Evolutionary conservation across 1,140 invertebrate species (phyloP).

Genomic region (Nephotettix cincticeps): DNA sequence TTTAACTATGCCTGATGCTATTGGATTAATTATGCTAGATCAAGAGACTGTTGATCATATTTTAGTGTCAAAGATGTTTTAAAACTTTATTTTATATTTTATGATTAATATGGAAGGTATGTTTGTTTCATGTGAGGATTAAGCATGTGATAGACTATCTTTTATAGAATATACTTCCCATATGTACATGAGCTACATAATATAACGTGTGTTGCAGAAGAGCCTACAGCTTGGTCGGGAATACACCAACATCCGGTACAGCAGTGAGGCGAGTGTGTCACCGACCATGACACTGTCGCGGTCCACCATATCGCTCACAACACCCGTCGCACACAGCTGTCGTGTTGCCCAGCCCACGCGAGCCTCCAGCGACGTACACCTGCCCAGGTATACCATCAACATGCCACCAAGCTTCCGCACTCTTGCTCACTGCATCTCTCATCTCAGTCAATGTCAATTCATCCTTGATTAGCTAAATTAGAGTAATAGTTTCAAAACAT

Average conservation of each 20-base stretch:
- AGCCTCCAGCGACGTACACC: slow-evolving; percentile 33
- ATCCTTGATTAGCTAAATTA: no score
- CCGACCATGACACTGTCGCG: slow-evolving; percentile 35
- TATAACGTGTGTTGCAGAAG: slow-evolving; percentile 56
- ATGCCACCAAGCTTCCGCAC: background rate
- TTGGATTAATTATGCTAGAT: no score
- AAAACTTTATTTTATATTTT: no score
- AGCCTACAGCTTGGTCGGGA: slow-evolving; percentile 79
- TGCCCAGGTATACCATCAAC: slow-evolving; percentile 34
- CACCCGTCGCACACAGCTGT: slow-evolving; percentile 36
- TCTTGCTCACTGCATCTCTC: background rate
- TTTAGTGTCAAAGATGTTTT: no score
- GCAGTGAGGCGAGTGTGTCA: slow-evolving; percentile 30
- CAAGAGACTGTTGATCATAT: no score
- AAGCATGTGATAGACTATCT: background rate
- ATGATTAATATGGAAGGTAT: no score
- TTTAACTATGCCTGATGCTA: no score
- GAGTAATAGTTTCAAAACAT: no score
- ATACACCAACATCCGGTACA: slow-evolving; percentile 85
- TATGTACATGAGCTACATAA: background rate
- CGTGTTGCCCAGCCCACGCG: slow-evolving; percentile 22
- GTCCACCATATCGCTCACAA: slow-evolving; percentile 42
- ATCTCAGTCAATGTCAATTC: no score
- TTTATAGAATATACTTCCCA: background rate
- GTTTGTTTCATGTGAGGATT: no score